These are phyloP conservation scores for Myotis myotis DNA, from an alignment of 2,797 vertebrate species.

Conservation along the genomic window DNA sequence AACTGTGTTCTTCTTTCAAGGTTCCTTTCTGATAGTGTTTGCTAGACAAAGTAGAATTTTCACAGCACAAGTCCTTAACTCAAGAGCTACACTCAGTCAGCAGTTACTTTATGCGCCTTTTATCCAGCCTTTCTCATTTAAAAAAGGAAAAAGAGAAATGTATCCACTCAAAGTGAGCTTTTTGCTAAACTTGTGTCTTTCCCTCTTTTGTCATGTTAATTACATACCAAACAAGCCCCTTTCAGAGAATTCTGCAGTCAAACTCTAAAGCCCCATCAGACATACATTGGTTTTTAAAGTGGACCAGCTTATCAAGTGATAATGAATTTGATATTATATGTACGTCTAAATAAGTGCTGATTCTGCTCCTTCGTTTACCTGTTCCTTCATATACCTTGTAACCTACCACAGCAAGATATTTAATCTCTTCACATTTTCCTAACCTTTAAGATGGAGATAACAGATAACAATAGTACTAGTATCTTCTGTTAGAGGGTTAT, in stretches of 20 bases:
- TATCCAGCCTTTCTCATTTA: constrained; percentile 77
- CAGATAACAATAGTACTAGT: not conserved
- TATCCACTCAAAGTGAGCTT: constrained; percentile 81
- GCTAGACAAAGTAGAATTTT: constrained; percentile 85
- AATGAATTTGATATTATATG: constrained; percentile 63
- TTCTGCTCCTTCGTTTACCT: not conserved
- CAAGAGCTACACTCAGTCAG: constrained; percentile 83
- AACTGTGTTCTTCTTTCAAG: constrained; percentile 80
- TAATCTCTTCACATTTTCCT: not conserved
- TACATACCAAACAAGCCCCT: constrained; percentile 74
- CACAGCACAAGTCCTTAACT: constrained; percentile 83
- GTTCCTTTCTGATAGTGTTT: constrained; percentile 84
- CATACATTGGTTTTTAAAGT: constrained; percentile 74
- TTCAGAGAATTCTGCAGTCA: constrained; percentile 79
- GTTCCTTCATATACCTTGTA: not conserved
- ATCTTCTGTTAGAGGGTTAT: not conserved
- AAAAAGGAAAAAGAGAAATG: constrained; percentile 77
- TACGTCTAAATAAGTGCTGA: constrained; percentile 65
- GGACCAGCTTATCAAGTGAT: constrained; percentile 70
- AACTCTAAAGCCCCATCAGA: constrained; percentile 71
- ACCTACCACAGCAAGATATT: not conserved
- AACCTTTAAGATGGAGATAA: not conserved
- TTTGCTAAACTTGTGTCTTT: constrained; percentile 81
- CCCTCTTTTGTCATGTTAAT: constrained; percentile 80
- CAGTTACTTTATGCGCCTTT: constrained; percentile 83